Base-by-base conservation (phyloP, 2,797 vertebrate species). In the Trichosurus vulpecula region DNA sequence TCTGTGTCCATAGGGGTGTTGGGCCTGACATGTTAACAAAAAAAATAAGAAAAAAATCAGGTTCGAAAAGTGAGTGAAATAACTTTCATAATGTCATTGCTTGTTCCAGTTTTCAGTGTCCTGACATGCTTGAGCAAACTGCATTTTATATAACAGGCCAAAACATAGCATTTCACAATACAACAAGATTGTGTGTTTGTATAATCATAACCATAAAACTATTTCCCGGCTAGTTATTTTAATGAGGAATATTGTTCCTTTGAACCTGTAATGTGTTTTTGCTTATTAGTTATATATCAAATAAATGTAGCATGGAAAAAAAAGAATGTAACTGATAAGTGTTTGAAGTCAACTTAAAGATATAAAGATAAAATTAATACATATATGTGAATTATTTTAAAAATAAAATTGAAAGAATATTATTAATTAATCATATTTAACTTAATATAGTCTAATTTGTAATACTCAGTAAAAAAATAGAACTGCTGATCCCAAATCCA, bases 41-140 rank as follows among this genome's bases (percentile, higher is more conserved):
- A 98, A 98, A 94, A 97, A 98, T 98, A 97, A 95, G 81, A 97
- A 97, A 98, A 98, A 98, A 98, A 98, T 98, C 98, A 98, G 95
- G 95, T 98, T 98, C 98, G 98, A 97, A 98, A 98, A 98, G 95
- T 97, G 96, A 97, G 96, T 94, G 97, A 97, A 98, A 97, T 97
- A 97, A 96, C 94, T 57, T 96, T 58, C 54, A 92, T 97, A 98
- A 97, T 97, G 57, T 98, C 98, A 99, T 98, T 98, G 97, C 98
- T 97, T 98, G 97, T 98, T 98, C 97, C 97, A 98, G 30, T 97
- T 98, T 98, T 98, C 97, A 97, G 96, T 94, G 95, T 96, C 97
- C 97, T 98, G 98, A 97, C 96, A 98, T 98, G 98, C 98, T 98
- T 98, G 97, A 97, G 96, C 98, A 98, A 98, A 98, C 97, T 97